A percentile compares a stretch with the other conserved stretches of the same genome.
Evolutionary conservation across 2,888 invertebrate genomes (phyloP).

Genomic region (Strigamia maritima): DNA sequence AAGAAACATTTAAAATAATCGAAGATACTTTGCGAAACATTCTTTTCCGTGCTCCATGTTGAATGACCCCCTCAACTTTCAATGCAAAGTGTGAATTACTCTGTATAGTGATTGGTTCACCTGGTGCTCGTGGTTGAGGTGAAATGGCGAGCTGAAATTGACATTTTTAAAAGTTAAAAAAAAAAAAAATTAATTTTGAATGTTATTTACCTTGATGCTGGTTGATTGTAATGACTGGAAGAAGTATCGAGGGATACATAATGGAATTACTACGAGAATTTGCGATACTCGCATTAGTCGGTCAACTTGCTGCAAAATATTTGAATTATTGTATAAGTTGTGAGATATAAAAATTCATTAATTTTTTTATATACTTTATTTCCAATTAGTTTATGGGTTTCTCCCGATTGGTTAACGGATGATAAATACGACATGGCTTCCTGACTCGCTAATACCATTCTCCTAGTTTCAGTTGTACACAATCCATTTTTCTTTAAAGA

Average conservation of each 20-base stretch:
- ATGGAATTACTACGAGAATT: constrained; percentile 62
- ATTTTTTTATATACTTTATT: constrained; percentile 41
- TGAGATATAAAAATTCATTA: too few relatives aligned
- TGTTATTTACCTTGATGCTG: constrained; percentile 64
- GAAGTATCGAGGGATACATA: constrained; percentile 72
- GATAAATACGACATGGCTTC: constrained; percentile 13
- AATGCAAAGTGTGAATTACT: constrained; percentile 81
- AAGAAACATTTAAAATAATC: constrained; percentile 68
- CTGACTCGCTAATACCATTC: constrained; percentile 27
- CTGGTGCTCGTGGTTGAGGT: constrained; percentile 72
- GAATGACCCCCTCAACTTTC: constrained; percentile 89
- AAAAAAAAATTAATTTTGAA: too few relatives aligned
- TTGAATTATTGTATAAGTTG: too few relatives aligned
- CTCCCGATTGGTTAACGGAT: not conserved
- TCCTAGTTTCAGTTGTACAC: constrained; percentile 14
- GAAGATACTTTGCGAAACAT: constrained; percentile 68
- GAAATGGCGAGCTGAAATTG: constrained; percentile 70
- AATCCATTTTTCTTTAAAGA: constrained; percentile 17
- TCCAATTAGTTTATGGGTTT: constrained; percentile 38
- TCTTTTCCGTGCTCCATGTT: constrained; percentile 63
- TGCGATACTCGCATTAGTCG: constrained; percentile 52
- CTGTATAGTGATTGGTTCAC: constrained; percentile 79
- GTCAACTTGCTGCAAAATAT: constrained; percentile 49
- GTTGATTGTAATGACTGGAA: constrained; percentile 83
- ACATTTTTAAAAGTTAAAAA: too few relatives aligned